Percentiles rank a stretch among this genome's conserved stretches.
Evolutionary conservation across 2,888 invertebrate genomes (phyloP).

Genomic region (Cyaniris semiargus): DNA sequence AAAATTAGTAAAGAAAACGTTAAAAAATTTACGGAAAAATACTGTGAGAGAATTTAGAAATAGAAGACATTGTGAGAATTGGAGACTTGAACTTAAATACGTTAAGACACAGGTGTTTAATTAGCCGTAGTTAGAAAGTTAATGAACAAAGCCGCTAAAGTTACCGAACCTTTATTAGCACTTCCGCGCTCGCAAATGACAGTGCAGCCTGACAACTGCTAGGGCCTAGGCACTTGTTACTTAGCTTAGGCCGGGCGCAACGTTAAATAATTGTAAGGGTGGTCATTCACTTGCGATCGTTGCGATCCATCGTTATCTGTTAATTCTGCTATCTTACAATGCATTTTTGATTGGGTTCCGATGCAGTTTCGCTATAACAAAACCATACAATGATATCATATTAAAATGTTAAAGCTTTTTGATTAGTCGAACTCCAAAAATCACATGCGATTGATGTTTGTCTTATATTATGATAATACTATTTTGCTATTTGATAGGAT

Average conservation of each 20-base stretch:
- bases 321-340: neutral
- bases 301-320: neutral
- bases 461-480: too few relatives aligned
- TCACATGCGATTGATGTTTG: too few relatives aligned
- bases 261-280: neutral
- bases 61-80: too few relatives aligned
- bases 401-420: too few relatives aligned
- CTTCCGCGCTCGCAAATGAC: conserved; percentile 43
- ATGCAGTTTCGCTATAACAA: too few relatives aligned
- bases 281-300: neutral
- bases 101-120: conserved; percentile 35
- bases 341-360: too few relatives aligned
- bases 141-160: conserved; percentile 37
- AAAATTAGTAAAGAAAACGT: too few relatives aligned
- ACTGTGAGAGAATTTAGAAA: too few relatives aligned
- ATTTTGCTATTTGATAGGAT: too few relatives aligned
- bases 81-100: neutral
- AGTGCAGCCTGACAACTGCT: conserved; percentile 44
- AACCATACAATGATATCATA: too few relatives aligned
- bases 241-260: conserved; percentile 31
- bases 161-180: conserved; percentile 42
- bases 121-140: conserved; percentile 22
- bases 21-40: too few relatives aligned
- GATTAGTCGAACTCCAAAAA: too few relatives aligned
- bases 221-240: conserved; percentile 45